Percentiles rank a stretch among this genome's conserved stretches.
phyloP scores from a whole-genome alignment of 1,140 invertebrate genomes.

The Zaprionus davidi region DNA sequence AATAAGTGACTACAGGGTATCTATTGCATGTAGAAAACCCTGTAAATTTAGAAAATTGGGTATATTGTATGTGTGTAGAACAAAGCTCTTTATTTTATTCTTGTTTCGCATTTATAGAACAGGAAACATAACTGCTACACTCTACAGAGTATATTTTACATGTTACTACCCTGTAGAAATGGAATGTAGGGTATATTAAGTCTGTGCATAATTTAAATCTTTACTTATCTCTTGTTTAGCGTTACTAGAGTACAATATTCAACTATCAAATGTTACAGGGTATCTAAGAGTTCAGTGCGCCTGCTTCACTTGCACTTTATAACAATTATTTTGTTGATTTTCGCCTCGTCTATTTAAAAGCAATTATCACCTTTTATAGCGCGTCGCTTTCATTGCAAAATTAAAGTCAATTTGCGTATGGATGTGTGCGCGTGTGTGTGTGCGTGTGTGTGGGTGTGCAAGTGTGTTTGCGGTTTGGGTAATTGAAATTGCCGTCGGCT shows the following conservation, averaged over 20 bases:
- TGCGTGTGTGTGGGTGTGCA: background rate
- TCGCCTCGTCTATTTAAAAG: constrained; percentile 13
- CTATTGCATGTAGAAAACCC: background rate
- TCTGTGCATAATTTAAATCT: no score
- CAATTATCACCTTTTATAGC: constrained; percentile 48
- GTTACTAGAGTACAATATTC: no score
- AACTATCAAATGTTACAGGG: background rate
- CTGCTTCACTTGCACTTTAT: constrained; percentile 1
- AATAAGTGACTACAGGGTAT: background rate
- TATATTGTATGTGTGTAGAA: background rate
- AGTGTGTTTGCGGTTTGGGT: constrained; percentile 24
- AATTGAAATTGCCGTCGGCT: constrained; percentile 48
- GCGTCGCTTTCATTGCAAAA: constrained; percentile 27
- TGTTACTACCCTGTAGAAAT: background rate
- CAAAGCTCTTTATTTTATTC: background rate
- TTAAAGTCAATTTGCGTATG: constrained; percentile 37
- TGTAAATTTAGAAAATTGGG: background rate
- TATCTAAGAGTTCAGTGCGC: background rate
- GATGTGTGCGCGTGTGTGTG: background rate
- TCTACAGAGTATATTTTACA: background rate
- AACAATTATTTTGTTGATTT: constrained; percentile 25
- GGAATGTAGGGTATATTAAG: background rate
- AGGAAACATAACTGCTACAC: background rate
- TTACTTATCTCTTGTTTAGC: no score
- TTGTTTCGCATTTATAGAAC: background rate